phyloP scores from a whole-genome alignment of 2,113 vertebrate genomes.

The Entosphenus tridentatus region DNA sequence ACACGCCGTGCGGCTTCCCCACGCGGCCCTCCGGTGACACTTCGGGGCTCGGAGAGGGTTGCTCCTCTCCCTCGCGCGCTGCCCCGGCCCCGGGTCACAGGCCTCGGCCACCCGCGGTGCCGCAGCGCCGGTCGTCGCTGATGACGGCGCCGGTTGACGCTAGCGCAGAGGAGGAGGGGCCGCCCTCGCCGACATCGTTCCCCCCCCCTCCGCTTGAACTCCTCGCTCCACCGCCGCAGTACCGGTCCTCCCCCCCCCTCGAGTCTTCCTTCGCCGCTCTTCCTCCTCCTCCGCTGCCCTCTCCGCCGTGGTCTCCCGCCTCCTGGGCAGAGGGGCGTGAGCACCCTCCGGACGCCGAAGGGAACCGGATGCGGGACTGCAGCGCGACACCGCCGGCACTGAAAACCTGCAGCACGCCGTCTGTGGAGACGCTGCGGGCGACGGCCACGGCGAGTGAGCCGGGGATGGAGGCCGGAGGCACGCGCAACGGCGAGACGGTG shows the following conservation, averaged over 20 bases:
- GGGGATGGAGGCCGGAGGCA: too few relatives aligned
- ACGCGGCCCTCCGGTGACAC: too few relatives aligned
- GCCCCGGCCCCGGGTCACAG: too few relatives aligned
- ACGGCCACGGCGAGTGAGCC: too few relatives aligned
- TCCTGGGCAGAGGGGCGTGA: slow-evolving; percentile 8
- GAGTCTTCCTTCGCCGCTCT: not conserved
- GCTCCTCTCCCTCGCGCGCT: too few relatives aligned
- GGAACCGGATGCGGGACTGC: too few relatives aligned
- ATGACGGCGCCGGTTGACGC: slow-evolving; percentile 22
- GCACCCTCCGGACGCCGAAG: slow-evolving; percentile 1
- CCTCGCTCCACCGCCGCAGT: not conserved
- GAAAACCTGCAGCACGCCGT: slow-evolving; percentile 12
- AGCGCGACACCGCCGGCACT: not conserved
- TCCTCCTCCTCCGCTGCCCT: slow-evolving; percentile 9
- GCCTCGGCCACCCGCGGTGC: too few relatives aligned
- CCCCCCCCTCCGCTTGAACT: slow-evolving; percentile 12
- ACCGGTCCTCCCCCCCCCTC: not conserved
- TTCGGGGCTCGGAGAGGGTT: too few relatives aligned
- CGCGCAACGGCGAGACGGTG: too few relatives aligned
- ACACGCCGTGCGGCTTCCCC: too few relatives aligned
- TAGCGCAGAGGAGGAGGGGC: slow-evolving; percentile 13
- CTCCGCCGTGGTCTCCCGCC: slow-evolving; percentile 7
- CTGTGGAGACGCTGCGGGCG: too few relatives aligned
- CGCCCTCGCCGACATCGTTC: slow-evolving; percentile 13
- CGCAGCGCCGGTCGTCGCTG: slow-evolving; percentile 16